Percentiles rank a stretch among this genome's conserved stretches.
Evolutionary conservation across 2,797 vertebrate species (phyloP).

Genomic region (Sarcoramphus papa): DNA sequence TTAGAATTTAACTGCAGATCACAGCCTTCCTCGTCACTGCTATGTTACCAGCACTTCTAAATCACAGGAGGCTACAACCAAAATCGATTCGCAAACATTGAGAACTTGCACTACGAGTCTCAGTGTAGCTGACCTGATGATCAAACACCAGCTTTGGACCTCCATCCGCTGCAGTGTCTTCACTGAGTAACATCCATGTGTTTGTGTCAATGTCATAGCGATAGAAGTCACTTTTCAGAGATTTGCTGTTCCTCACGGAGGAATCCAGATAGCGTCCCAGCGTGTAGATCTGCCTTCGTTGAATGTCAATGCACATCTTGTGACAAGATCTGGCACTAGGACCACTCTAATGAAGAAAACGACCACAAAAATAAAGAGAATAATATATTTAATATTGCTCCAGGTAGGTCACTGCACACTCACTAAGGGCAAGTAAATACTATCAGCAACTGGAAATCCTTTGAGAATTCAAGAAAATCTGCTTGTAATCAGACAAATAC

Average conservation of each 20-base stretch:
- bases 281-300: constrained; percentile 96
- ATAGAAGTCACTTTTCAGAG: constrained; percentile 97
- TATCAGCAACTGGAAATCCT: background rate
- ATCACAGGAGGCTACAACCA: fast-evolving
- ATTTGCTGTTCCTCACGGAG: constrained; percentile 97
- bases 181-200: constrained; percentile 94
- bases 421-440: background rate
- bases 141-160: constrained; percentile 97
- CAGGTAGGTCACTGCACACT: background rate
- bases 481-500: background rate
- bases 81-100: background rate
- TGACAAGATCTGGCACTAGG: constrained; percentile 97
- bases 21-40: background rate
- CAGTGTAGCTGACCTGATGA: constrained; percentile 86
- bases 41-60: background rate
- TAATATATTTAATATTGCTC: background rate
- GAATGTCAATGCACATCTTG: constrained; percentile 99
- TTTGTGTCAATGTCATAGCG: constrained; percentile 95
- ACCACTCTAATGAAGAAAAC: constrained; percentile 78
- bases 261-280: constrained; percentile 96
- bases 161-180: constrained; percentile 93
- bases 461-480: background rate
- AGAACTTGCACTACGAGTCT: background rate
- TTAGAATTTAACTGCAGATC: background rate
- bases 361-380: background rate